A percentile compares a stretch with the other conserved stretches of the same genome.
These are phyloP conservation scores for Strigops habroptila DNA, from an alignment of 2,113 vertebrate genomes.

Conservation along the genomic window DNA sequence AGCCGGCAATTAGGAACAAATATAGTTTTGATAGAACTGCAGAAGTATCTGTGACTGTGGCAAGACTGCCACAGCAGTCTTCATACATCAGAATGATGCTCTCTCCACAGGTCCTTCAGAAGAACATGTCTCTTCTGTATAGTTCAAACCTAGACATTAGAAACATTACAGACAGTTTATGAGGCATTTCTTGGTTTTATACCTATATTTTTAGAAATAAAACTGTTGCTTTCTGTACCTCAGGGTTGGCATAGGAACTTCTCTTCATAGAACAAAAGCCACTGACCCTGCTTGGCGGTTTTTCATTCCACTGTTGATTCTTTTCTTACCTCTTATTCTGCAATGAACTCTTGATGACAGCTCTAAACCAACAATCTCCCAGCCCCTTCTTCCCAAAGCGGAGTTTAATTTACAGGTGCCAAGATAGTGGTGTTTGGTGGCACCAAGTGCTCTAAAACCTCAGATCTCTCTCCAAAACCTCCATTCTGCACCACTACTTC, in stretches of 20 bases:
- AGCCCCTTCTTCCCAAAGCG: not conserved
- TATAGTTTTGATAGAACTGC: not conserved
- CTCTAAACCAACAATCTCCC: not conserved
- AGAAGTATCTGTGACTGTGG: not conserved
- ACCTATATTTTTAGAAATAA: not conserved
- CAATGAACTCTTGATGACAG: not conserved
- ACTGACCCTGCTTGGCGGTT: not conserved
- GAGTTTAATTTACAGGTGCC: not conserved
- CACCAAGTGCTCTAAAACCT: not conserved
- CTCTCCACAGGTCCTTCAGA: not conserved
- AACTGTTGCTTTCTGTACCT: not conserved
- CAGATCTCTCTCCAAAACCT: not conserved
- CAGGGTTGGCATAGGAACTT: not conserved
- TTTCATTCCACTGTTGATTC: not conserved
- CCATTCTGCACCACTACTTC: not conserved
- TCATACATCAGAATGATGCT: not conserved
- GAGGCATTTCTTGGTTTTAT: not conserved
- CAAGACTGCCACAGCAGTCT: not conserved
- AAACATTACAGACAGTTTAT: not conserved
- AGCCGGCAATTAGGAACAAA: not conserved
- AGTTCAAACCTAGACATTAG: not conserved
- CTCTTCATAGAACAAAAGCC: not conserved
- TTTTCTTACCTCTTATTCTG: not conserved
- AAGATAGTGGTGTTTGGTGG: not conserved
- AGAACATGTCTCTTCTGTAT: not conserved